These are phyloP conservation scores for Anoplophora glabripennis DNA, from an alignment of 1,140 invertebrate genomes.

Conservation along the genomic window DNA sequence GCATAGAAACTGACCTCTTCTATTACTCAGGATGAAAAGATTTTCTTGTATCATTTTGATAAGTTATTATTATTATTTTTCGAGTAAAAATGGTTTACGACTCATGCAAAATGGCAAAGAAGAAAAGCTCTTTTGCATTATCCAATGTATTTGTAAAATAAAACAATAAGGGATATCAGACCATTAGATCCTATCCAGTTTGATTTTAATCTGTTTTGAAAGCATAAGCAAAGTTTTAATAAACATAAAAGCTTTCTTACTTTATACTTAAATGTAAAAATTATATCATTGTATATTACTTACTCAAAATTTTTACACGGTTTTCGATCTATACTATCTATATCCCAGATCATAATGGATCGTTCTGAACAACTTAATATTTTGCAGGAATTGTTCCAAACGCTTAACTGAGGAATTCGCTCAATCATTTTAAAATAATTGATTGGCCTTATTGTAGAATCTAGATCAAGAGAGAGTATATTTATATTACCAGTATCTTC, in stretches of 20 bases:
- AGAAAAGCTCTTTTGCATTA: too few species aligned
- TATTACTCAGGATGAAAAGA: too few species aligned
- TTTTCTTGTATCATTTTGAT: too few species aligned
- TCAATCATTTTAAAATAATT: conserved; percentile 25
- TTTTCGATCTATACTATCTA: conserved; percentile 20
- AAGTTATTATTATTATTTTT: too few species aligned
- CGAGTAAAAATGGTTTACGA: too few species aligned
- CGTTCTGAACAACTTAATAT: conserved; percentile 27
- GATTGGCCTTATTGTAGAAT: conserved; percentile 15
- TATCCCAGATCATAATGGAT: conserved; percentile 25
- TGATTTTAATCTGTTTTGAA: not conserved
- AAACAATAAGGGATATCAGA: not conserved
- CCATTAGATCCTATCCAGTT: not conserved
- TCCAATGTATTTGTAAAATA: not conserved
- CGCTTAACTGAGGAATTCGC: conserved; percentile 28
- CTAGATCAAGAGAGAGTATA: conserved; percentile 23
- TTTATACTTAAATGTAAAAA: not conserved
- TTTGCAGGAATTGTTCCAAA: conserved; percentile 30
- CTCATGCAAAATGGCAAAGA: too few species aligned
- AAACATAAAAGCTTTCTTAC: not conserved
- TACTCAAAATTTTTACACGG: conserved; percentile 21
- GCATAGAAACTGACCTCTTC: too few species aligned
- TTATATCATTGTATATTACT: conserved; percentile 4
- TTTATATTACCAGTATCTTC: conserved; percentile 37
- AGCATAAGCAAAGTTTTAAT: not conserved